Percentiles rank a stretch among this genome's conserved stretches.
These are phyloP conservation scores for Hippocampus abdominalis DNA, from an alignment of 2,113 vertebrate species.

Conservation along the genomic window DNA sequence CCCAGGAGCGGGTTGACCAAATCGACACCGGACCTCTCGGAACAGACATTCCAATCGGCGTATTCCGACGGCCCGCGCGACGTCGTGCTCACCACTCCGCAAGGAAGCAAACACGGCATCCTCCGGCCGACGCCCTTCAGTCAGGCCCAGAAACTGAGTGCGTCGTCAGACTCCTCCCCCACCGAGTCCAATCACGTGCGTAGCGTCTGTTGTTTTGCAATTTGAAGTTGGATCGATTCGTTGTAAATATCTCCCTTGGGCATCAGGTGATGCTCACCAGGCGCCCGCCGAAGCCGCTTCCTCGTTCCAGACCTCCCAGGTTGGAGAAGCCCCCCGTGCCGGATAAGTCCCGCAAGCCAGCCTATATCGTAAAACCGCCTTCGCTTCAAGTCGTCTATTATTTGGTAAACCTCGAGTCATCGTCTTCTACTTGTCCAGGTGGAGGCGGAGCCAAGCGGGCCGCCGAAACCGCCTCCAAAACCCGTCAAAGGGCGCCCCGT, in stretches of 20 bases:
- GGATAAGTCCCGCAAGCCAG: conserved; percentile 11
- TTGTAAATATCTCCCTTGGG: neutral
- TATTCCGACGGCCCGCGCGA: neutral
- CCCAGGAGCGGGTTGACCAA: neutral
- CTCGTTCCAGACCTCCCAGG: conserved; percentile 36
- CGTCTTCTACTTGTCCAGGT: conserved; percentile 19
- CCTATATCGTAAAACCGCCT: conserved; percentile 17
- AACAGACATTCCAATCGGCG: neutral
- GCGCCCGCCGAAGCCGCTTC: conserved; percentile 54
- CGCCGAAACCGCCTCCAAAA: conserved; percentile 10
- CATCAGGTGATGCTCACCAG: conserved; percentile 38
- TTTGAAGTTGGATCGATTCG: neutral
- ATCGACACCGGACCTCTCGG: neutral
- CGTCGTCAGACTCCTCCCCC: conserved; percentile 1
- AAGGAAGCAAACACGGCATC: conserved; percentile 28
- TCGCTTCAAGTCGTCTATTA: neutral
- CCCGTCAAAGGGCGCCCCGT: conserved; percentile 8
- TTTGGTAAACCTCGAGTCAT: neutral
- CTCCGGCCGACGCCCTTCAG: conserved; percentile 41
- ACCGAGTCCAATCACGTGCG: conserved; percentile 33
- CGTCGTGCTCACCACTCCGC: conserved; percentile 34
- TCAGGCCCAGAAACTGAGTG: conserved; percentile 14
- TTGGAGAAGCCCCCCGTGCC: conserved; percentile 15
- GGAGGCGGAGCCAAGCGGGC: neutral
- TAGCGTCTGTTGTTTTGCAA: neutral